A percentile compares a stretch with the other conserved stretches of the same genome.
phyloP scores from a whole-genome alignment of 1,140 invertebrate genomes.

The Geopemphigus sp. region DNA sequence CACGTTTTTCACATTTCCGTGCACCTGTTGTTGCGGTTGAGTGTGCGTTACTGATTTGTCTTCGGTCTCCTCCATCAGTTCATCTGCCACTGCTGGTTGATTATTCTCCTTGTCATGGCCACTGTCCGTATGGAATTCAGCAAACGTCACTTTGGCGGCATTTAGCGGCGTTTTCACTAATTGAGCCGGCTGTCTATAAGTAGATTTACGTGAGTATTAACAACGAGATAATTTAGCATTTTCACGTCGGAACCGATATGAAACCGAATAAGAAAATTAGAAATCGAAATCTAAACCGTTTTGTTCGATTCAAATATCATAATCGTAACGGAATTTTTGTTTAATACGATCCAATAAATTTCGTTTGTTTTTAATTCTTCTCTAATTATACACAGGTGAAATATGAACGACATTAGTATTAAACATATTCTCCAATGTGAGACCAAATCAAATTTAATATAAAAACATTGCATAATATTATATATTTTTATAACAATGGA shows the following conservation, averaged over 20 bases:
- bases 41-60: constrained; percentile 51
- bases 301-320: no score
- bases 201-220: not conserved
- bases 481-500: no score
- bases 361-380: no score
- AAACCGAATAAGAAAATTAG: no score
- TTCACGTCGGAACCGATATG: not conserved
- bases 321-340: no score
- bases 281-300: no score
- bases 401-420: no score
- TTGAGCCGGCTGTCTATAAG: not conserved
- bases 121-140: constrained; percentile 53
- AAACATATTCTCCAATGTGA: no score
- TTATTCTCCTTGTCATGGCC: constrained; percentile 56
- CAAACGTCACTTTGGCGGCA: not conserved
- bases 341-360: no score
- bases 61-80: constrained; percentile 19
- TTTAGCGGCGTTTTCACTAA: not conserved
- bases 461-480: no score
- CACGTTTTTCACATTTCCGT: constrained; percentile 53
- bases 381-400: no score
- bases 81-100: constrained; percentile 50
- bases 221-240: not conserved
- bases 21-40: not conserved
- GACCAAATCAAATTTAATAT: no score